Percentiles rank a stretch among this genome's conserved stretches.
These are phyloP conservation scores for Anoncus sp. DNA, from an alignment of 2,888 invertebrate species.

Conservation along the genomic window DNA sequence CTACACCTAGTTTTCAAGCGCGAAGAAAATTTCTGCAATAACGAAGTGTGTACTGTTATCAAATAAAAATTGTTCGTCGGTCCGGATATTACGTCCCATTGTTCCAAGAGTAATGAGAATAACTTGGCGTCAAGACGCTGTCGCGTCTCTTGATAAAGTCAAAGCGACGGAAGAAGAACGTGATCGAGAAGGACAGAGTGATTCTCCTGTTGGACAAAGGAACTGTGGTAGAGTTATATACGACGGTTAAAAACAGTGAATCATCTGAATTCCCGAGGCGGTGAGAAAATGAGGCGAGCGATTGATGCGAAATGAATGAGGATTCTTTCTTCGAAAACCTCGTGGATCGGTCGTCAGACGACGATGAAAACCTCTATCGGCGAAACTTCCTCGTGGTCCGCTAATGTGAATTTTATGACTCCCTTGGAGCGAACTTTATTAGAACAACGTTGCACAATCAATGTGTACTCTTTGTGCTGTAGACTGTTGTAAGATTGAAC, in stretches of 20 bases:
- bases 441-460: background rate
- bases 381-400: slow-evolving; percentile 7
- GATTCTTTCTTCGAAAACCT: background rate
- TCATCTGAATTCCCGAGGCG: slow-evolving; percentile 24
- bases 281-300: slow-evolving; percentile 11
- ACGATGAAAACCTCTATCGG: slow-evolving; percentile 9
- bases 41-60: background rate
- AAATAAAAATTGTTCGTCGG: background rate
- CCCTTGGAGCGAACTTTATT: background rate
- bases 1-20: background rate
- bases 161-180: slow-evolving; percentile 61
- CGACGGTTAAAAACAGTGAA: slow-evolving; percentile 10
- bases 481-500: slow-evolving; percentile 7
- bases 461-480: background rate
- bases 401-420: slow-evolving; percentile 31
- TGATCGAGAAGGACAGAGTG: background rate
- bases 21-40: background rate
- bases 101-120: slow-evolving; percentile 67
- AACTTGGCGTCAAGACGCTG: no score
- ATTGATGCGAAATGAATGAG: slow-evolving; percentile 37
- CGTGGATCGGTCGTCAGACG: slow-evolving; percentile 7
- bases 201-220: slow-evolving; percentile 10
- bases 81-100: slow-evolving; percentile 69
- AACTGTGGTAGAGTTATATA: slow-evolving; percentile 1
- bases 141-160: no score